These are phyloP conservation scores for Podabrus alpinus DNA, from an alignment of 2,888 invertebrate genomes.

Conservation along the genomic window DNA sequence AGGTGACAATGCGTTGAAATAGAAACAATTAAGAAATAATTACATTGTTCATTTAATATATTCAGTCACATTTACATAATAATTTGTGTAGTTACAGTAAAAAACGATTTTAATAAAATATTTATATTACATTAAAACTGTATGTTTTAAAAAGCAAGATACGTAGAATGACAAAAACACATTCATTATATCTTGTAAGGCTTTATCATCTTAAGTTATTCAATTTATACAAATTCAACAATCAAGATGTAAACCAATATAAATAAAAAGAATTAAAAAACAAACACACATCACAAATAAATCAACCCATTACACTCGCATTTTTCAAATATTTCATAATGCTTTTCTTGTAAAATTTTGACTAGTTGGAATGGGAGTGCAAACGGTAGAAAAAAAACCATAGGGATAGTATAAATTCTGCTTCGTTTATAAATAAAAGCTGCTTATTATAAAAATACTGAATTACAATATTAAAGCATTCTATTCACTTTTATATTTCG, in stretches of 20 bases:
- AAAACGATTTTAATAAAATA: conserved; percentile 43
- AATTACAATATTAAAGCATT: conserved; percentile 27
- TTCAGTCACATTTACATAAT: conserved; percentile 37
- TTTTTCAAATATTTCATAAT: not conserved
- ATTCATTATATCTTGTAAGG: conserved; percentile 37
- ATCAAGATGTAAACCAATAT: conserved; percentile 25
- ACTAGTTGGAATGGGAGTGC: not conserved
- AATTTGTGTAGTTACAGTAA: conserved; percentile 39
- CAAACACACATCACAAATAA: conserved; percentile 37
- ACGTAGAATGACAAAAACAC: conserved; percentile 33
- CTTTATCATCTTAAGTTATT: conserved; percentile 29
- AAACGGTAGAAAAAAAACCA: not conserved
- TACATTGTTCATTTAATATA: conserved; percentile 28
- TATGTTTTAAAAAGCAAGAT: conserved; percentile 36
- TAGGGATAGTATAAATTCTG: conserved; percentile 5
- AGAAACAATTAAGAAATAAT: conserved; percentile 5
- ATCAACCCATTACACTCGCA: not conserved
- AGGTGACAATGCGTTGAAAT: too few species aligned
- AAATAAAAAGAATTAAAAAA: conserved; percentile 15
- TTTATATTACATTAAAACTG: conserved; percentile 41
- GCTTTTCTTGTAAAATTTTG: not conserved
- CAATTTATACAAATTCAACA: conserved; percentile 21
- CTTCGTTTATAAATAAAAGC: conserved; percentile 29
- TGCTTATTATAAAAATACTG: conserved; percentile 28
- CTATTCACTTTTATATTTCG: conserved; percentile 13